These are phyloP conservation scores for Drosophila neonasuta DNA, from an alignment of 2,888 invertebrate species.

Conservation along the genomic window DNA sequence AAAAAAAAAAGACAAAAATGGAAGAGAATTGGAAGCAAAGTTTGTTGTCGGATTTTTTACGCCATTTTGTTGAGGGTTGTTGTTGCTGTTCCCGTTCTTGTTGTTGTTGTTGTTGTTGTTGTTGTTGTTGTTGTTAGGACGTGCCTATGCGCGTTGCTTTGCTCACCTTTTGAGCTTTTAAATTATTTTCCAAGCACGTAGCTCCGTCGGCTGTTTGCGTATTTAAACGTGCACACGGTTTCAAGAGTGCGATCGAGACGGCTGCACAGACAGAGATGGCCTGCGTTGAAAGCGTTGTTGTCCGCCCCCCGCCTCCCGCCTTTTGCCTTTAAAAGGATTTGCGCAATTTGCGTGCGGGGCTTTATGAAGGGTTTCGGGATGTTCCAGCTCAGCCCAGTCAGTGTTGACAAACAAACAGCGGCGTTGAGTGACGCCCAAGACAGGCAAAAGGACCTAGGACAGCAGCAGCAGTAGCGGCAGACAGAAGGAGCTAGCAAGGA, in stretches of 20 bases:
- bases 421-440: constrained; percentile 72
- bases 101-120: constrained; percentile 36
- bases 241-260: constrained; percentile 10
- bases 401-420: constrained; percentile 76
- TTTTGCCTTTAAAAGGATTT: constrained; percentile 78
- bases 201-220: constrained; percentile 73
- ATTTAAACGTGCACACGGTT: constrained; percentile 69
- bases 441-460: constrained; percentile 54
- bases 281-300: neutral
- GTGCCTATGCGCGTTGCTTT: constrained; percentile 75
- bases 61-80: constrained; percentile 63
- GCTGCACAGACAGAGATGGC: constrained; percentile 3
- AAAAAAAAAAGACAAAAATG: neutral
- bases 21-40: constrained; percentile 9
- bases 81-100: constrained; percentile 34
- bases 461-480: constrained; percentile 1
- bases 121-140: constrained; percentile 56
- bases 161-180: constrained; percentile 80
- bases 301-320: constrained; percentile 10
- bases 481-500: constrained; percentile 29
- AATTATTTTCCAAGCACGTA: constrained; percentile 80
- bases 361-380: constrained; percentile 55
- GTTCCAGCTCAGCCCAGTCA: constrained; percentile 14
- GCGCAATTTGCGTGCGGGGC: constrained; percentile 70
- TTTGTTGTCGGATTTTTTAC: constrained; percentile 54